Conservation (phyloP, 2,888 invertebrate species). For the Cantharis flavilabris region DNA sequence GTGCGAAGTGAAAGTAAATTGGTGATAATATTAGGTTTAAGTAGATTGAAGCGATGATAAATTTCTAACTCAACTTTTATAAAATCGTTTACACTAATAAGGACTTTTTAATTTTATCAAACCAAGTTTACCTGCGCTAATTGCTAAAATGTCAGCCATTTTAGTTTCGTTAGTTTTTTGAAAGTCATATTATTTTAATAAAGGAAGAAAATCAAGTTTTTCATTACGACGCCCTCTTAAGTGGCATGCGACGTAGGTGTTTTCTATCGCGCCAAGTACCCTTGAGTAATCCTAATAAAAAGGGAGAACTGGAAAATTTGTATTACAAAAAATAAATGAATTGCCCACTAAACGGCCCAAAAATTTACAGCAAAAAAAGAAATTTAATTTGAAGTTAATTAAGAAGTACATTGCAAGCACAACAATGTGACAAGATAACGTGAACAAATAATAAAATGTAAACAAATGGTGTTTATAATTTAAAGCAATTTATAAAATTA, state of each 20-base stretch:
- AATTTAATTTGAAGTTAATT: neutral
- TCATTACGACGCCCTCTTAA: neutral
- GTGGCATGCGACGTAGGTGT: neutral
- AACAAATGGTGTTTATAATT: conserved; percentile 5
- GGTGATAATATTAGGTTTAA: conserved; percentile 43
- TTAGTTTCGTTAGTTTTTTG: neutral
- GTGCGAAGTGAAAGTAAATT: conserved; percentile 50
- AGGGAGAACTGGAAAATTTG: neutral
- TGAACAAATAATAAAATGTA: conserved; percentile 7
- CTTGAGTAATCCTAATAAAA: neutral
- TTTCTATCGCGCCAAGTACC: neutral
- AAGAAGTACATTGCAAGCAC: neutral
- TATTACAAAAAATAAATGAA: neutral
- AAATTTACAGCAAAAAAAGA: neutral
- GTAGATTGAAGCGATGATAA: conserved; percentile 41
- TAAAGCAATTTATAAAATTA: conserved; percentile 14
- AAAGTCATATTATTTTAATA: neutral
- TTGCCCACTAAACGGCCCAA: neutral
- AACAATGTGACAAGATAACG: neutral
- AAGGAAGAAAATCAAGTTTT: neutral
- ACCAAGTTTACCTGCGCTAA: neutral
- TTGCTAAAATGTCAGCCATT: neutral
- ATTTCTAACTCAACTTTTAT: neutral
- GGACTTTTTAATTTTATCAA: neutral
- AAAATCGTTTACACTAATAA: neutral